Evolutionary conservation across 1,140 invertebrate species (phyloP).

Genomic region (Orchestia grillus): DNA sequence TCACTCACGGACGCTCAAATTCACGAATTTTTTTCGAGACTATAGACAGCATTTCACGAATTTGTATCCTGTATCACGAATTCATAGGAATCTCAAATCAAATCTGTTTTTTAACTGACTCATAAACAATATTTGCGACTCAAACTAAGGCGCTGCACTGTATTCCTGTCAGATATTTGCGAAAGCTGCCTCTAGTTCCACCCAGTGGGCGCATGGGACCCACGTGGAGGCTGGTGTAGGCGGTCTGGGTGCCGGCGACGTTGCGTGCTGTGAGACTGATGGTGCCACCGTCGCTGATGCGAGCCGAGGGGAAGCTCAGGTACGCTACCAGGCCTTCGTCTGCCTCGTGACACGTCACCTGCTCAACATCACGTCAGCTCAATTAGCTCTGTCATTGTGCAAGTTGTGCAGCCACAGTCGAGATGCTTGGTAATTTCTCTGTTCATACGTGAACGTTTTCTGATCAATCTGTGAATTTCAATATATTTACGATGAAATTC

Average conservation of each 20-base stretch:
- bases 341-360: slow-evolving; percentile 27
- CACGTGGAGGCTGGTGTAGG: slow-evolving; percentile 20
- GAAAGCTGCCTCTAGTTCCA: too few species aligned
- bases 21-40: too few species aligned
- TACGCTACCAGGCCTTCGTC: slow-evolving; percentile 11
- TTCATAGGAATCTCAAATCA: too few species aligned
- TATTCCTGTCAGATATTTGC: too few species aligned
- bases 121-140: too few species aligned
- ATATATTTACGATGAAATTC: background rate
- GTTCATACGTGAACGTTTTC: background rate
- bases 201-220: background rate
- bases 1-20: too few species aligned
- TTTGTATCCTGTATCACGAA: too few species aligned
- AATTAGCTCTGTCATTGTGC: background rate
- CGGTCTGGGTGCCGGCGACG: background rate
- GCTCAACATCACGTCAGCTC: background rate
- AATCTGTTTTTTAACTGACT: too few species aligned
- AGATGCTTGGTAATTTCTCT: background rate
- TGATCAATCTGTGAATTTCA: background rate
- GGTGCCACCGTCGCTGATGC: slow-evolving; percentile 21
- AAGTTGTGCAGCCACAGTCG: background rate
- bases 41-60: too few species aligned
- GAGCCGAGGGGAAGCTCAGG: background rate
- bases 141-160: too few species aligned
- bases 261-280: background rate